Evolutionary conservation across 2,888 invertebrate species (phyloP).

Genomic region (Ochlodes sylvanus): DNA sequence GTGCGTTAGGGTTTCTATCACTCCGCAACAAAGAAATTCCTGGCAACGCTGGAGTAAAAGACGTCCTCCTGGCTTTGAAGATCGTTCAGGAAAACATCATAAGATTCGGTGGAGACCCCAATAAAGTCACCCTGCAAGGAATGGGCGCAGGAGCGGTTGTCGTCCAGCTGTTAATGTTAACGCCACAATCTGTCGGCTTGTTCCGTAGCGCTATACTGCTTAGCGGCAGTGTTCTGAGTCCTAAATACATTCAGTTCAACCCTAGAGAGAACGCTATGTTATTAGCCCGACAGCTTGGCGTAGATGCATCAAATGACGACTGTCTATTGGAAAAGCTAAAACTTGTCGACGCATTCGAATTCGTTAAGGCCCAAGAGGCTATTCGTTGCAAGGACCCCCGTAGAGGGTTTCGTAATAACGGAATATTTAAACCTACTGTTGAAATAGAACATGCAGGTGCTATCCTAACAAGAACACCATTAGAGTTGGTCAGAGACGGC

Average conservation of each 20-base stretch:
- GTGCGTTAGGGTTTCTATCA: constrained; percentile 14
- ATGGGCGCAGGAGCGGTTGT: neutral
- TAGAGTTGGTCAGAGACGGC: neutral
- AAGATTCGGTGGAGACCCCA: constrained; percentile 15
- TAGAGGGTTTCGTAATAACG: neutral
- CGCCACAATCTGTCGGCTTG: neutral
- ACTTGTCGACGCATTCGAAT: neutral
- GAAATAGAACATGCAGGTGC: neutral
- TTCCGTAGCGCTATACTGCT: neutral
- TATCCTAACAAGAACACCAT: neutral
- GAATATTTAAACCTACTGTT: neutral
- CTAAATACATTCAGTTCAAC: neutral
- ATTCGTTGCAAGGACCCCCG: neutral
- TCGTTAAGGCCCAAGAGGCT: neutral
- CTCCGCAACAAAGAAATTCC: neutral
- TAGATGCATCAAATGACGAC: neutral
- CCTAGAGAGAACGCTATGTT: neutral
- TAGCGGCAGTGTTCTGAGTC: neutral
- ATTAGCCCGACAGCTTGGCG: constrained; percentile 6
- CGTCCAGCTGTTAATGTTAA: neutral
- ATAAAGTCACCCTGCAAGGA: constrained; percentile 6
- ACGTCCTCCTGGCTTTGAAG: constrained; percentile 1
- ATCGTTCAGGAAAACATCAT: constrained; percentile 1
- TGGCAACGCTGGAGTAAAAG: constrained; percentile 19
- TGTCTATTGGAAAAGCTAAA: neutral